phyloP scores from a whole-genome alignment of 2,113 vertebrate genomes.

The Eclectus roratus region DNA sequence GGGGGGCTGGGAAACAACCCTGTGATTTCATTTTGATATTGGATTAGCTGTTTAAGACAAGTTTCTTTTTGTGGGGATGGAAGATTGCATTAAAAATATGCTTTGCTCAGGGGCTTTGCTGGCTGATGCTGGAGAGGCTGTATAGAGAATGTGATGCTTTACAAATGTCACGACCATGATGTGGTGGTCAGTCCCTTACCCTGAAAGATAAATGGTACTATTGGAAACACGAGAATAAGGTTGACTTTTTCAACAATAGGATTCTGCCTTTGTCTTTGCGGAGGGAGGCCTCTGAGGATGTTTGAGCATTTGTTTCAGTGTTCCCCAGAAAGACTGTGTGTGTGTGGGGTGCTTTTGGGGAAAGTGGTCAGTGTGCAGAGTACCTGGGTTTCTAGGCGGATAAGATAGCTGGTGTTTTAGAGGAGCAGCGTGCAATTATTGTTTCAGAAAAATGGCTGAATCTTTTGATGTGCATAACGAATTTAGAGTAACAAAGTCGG shows the following conservation, averaged over 20 bases:
- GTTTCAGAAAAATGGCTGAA: slow-evolving; percentile 68
- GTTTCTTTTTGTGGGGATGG: slow-evolving; percentile 76
- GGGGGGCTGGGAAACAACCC: slow-evolving; percentile 62
- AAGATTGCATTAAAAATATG: slow-evolving; percentile 73
- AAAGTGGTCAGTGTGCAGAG: slow-evolving; percentile 61
- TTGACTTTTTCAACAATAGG: slow-evolving; percentile 81
- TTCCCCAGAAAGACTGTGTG: slow-evolving; percentile 42
- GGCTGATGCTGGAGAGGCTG: slow-evolving; percentile 70
- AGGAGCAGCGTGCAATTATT: slow-evolving; percentile 22
- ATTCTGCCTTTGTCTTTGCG: slow-evolving; percentile 79
- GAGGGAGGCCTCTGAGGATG: slow-evolving; percentile 77
- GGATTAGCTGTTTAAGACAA: slow-evolving; percentile 79
- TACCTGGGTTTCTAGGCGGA: slow-evolving; percentile 21
- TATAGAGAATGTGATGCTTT: slow-evolving; percentile 76
- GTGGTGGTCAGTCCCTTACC: slow-evolving; percentile 69
- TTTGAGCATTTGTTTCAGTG: slow-evolving; percentile 65
- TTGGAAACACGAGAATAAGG: slow-evolving; percentile 77
- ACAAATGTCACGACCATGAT: slow-evolving; percentile 70
- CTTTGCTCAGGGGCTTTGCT: slow-evolving; percentile 73
- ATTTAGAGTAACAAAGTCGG: slow-evolving; percentile 48
- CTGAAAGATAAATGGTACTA: slow-evolving; percentile 75
- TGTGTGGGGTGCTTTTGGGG: slow-evolving; percentile 50
- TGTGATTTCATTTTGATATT: slow-evolving; percentile 79
- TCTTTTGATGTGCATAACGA: slow-evolving; percentile 50
- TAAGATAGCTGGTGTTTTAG: slow-evolving; percentile 39